A percentile compares a stretch with the other conserved stretches of the same genome.
Evolutionary conservation across 2,888 invertebrate genomes (phyloP).

Genomic region (Sarcophaga subvicina): DNA sequence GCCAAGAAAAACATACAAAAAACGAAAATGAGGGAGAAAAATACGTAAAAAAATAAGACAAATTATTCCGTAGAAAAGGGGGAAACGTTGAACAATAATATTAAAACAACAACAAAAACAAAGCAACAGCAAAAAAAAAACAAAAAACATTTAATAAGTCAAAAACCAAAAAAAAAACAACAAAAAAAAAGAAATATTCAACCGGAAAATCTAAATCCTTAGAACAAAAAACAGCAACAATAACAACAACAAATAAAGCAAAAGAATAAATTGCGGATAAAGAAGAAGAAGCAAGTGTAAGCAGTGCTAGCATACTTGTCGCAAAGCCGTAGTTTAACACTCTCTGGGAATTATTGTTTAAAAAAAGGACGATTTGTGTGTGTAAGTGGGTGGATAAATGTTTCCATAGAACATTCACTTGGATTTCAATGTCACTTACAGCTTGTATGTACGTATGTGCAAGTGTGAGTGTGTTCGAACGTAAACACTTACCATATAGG

Average conservation of each 20-base stretch:
- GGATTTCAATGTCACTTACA: conserved; percentile 15
- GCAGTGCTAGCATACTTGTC: conserved; percentile 44
- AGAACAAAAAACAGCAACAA: conserved; percentile 28
- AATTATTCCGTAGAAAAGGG: not conserved
- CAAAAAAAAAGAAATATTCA: conserved; percentile 58
- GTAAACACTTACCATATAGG: conserved; percentile 21
- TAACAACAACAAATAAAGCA: conserved; percentile 28
- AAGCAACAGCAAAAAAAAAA: not conserved
- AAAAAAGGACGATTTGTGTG: conserved; percentile 47
- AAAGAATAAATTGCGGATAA: conserved; percentile 8
- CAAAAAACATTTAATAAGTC: conserved; percentile 53
- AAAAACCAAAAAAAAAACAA: conserved; percentile 55
- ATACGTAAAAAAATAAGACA: not conserved
- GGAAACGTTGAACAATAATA: conserved; percentile 42
- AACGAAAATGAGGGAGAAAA: not conserved
- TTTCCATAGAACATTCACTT: conserved; percentile 17
- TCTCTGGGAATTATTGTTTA: conserved; percentile 50
- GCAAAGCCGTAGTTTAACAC: conserved; percentile 68
- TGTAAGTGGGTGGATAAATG: conserved; percentile 60
- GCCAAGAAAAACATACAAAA: conserved; percentile 63
- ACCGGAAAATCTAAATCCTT: conserved; percentile 67
- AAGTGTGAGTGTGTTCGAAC: not conserved
- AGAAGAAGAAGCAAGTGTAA: conserved; percentile 16
- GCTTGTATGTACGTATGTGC: not conserved
- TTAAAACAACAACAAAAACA: conserved; percentile 3